A percentile compares a stretch with the other conserved stretches of the same genome.
phyloP scores from a whole-genome alignment of 2,113 vertebrate species.

The Tamias sibiricus region DNA sequence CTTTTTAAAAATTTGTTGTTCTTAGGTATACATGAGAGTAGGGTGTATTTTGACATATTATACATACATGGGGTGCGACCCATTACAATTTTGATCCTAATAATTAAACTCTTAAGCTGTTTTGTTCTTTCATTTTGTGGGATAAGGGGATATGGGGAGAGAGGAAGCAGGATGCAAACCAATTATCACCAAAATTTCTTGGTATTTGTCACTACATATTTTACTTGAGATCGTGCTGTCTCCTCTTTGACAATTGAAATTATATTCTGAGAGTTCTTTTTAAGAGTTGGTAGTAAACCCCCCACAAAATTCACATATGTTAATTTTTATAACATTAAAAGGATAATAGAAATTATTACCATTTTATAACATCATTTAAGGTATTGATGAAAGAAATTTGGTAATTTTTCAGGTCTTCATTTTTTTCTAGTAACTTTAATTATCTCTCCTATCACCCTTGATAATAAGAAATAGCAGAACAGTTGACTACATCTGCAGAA shows the following conservation, averaged over 20 bases:
- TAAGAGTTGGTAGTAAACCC: background rate
- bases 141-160: background rate
- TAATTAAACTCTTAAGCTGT: background rate
- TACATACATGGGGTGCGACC: too few relatives aligned
- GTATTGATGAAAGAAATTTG: background rate
- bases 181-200: background rate
- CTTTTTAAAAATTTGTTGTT: background rate
- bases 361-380: constrained; percentile 42
- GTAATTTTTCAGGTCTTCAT: constrained; percentile 5
- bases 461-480: constrained; percentile 43
- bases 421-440: constrained; percentile 31
- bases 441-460: background rate
- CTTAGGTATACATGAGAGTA: too few relatives aligned
- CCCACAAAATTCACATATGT: background rate
- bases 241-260: constrained; percentile 26
- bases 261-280: background rate
- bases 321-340: constrained; percentile 50
- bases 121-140: constrained; percentile 23
- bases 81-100: too few relatives aligned
- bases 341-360: constrained; percentile 21
- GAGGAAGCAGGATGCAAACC: background rate
- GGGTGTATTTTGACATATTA: too few relatives aligned
- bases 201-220: background rate
- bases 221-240: background rate
- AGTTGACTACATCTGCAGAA: background rate